Conservation (phyloP, 2,113 vertebrate genomes). For the Nanorana parkeri region DNA sequence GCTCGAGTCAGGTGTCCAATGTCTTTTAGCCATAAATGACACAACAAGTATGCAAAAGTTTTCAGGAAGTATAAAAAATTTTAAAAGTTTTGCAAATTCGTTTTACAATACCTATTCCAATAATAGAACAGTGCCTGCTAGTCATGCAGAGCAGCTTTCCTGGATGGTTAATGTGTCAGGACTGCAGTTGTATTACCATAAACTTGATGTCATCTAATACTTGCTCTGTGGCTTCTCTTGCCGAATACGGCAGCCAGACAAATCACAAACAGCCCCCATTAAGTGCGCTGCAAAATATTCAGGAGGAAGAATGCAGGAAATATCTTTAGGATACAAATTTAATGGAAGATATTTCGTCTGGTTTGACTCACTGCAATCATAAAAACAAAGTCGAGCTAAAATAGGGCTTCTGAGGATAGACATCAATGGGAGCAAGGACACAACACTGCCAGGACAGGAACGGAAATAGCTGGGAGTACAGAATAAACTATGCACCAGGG, state of each 20-base stretch:
- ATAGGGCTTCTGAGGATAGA: constrained; percentile 41
- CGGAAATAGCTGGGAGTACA: constrained; percentile 15
- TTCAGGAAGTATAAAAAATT: too few species aligned
- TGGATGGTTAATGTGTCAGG: too few species aligned
- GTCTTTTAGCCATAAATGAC: too few species aligned
- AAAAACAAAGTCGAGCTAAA: constrained; percentile 29
- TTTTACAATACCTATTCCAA: too few species aligned
- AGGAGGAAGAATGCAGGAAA: constrained; percentile 33
- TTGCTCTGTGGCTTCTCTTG: neutral
- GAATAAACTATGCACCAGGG: constrained; percentile 14
- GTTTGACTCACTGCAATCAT: neutral
- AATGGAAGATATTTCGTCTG: constrained; percentile 36
- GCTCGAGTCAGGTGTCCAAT: too few species aligned
- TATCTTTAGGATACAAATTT: constrained; percentile 46
- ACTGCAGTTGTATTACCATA: too few species aligned
- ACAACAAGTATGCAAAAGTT: too few species aligned
- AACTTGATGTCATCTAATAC: neutral
- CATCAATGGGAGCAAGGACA: constrained; percentile 23
- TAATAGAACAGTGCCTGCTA: too few species aligned
- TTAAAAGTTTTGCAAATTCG: too few species aligned
- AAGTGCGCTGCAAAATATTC: constrained; percentile 1
- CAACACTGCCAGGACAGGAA: constrained; percentile 32
- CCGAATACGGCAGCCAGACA: constrained; percentile 20
- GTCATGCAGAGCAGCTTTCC: too few species aligned
- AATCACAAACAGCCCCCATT: constrained; percentile 23